phyloP scores from a whole-genome alignment of 2,888 invertebrate species.

The Atherix ibis region DNA sequence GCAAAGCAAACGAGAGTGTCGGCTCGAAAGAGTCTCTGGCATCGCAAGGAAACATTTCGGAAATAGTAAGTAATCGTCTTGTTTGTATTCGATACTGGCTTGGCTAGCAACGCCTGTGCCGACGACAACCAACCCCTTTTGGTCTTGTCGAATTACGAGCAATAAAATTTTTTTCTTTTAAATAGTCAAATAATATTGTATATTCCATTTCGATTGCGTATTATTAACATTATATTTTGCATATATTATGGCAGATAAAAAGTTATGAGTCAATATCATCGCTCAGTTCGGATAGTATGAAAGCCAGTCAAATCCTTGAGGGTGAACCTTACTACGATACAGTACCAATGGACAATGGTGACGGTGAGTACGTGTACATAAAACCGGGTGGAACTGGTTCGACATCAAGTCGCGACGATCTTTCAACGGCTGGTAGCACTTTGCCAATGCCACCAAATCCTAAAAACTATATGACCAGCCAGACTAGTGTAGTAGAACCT shows the following conservation, averaged over 20 bases:
- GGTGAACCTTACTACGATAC: conserved; percentile 58
- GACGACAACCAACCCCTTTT: no score
- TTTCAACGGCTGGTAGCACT: conserved; percentile 42
- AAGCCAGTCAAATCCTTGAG: conserved; percentile 37
- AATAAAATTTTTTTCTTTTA: no score
- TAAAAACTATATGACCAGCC: conserved; percentile 28
- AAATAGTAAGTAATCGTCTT: conserved; percentile 22
- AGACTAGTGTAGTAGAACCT: conserved; percentile 40
- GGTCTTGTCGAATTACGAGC: no score
- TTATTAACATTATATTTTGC: no score
- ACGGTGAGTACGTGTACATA: conserved; percentile 61
- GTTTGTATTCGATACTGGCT: no score
- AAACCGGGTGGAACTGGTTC: conserved; percentile 48
- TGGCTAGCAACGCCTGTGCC: no score
- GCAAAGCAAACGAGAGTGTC: conserved; percentile 20
- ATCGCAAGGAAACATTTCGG: conserved; percentile 31
- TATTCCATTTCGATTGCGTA: no score
- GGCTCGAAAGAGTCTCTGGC: conserved; percentile 34
- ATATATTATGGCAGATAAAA: no score
- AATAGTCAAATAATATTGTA: no score
- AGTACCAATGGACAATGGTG: conserved; percentile 48
- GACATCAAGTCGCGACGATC: conserved; percentile 50
- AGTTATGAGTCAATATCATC: conserved; percentile 50
- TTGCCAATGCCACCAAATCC: conserved; percentile 31
- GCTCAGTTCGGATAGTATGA: conserved; percentile 40